A percentile compares a stretch with the other conserved stretches of the same genome.
phyloP scores from a whole-genome alignment of 2,888 invertebrate genomes.

The Notodonta ziczac region DNA sequence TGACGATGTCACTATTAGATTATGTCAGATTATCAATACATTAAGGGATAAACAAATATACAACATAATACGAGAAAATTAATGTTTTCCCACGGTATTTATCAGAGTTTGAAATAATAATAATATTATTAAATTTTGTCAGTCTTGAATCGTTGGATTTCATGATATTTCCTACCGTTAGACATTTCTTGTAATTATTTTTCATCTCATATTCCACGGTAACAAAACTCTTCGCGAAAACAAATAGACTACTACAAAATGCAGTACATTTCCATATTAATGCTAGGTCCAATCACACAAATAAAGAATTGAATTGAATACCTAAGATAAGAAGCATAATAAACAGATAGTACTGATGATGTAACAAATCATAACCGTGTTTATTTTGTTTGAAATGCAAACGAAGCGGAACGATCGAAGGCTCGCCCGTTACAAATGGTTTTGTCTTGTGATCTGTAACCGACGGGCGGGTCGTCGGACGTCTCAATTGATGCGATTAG shows the following conservation, averaged over 20 bases:
- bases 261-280: too few species aligned
- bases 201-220: too few species aligned
- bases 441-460: slow-evolving; percentile 19
- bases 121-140: too few species aligned
- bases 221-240: too few species aligned
- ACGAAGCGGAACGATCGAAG: slow-evolving; percentile 50
- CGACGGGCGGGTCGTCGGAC: slow-evolving; percentile 1
- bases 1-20: background rate
- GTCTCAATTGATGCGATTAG: slow-evolving; percentile 10
- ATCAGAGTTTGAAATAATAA: too few species aligned
- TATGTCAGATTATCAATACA: slow-evolving; percentile 7
- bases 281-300: too few species aligned
- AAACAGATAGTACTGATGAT: slow-evolving; percentile 42
- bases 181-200: too few species aligned
- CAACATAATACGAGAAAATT: background rate
- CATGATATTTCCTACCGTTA: too few species aligned
- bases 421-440: slow-evolving; percentile 18
- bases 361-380: slow-evolving; percentile 53
- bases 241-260: too few species aligned
- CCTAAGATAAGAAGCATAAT: slow-evolving; percentile 26
- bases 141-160: too few species aligned
- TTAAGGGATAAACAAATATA: background rate
- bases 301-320: too few species aligned
- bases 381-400: slow-evolving; percentile 56
- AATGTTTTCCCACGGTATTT: too few species aligned